These are phyloP conservation scores for Mus musculus DNA, from an alignment of 2,113 vertebrate species.

Conservation along the genomic window GRCm39 chrX:52202501-52203000, in stretches of 20 bases:
- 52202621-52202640: too few species aligned
- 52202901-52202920: not conserved
- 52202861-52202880: conserved; percentile 42
- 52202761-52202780: conserved; percentile 41
- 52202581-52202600: not conserved
- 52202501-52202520: not conserved
- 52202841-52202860: not conserved
- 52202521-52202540: not conserved
- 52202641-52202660: not conserved
- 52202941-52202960: not conserved
- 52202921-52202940: not conserved
- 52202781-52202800: not conserved
- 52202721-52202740: not conserved
- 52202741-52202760: not conserved
- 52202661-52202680: not conserved
- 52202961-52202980: conserved; percentile 43
- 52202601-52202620: not conserved
- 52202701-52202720: not conserved
- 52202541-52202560: not conserved
- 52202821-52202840: conserved; percentile 3
- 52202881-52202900: not conserved
- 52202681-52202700: conserved; percentile 12
- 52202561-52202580: not conserved
- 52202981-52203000: conserved; percentile 27
- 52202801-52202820: conserved; percentile 8